Evolutionary conservation across 2,797 vertebrate genomes (phyloP).

Genomic region (Rhynchotus rufescens): DNA sequence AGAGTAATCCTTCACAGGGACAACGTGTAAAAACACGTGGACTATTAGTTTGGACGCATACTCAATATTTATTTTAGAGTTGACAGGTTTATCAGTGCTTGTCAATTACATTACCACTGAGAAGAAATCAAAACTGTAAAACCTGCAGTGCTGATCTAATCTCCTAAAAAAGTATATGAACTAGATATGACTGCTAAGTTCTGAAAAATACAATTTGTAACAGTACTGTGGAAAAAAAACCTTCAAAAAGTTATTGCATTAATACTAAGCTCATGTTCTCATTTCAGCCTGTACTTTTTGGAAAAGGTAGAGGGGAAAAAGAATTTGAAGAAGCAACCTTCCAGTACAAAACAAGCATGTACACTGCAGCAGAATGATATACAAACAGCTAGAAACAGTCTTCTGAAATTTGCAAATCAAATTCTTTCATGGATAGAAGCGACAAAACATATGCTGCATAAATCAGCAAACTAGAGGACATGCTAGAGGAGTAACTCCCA

Average conservation of each 20-base stretch:
- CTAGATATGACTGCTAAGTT: constrained; percentile 33
- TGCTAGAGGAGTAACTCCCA: background rate
- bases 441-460: background rate
- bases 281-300: background rate
- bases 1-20: background rate
- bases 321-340: background rate
- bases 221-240: background rate
- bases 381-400: background rate
- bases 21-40: constrained; percentile 18
- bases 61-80: constrained; percentile 41
- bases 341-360: background rate
- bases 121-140: constrained; percentile 50
- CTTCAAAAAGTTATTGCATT: background rate
- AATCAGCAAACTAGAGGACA: background rate
- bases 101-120: constrained; percentile 29
- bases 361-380: background rate
- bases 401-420: background rate
- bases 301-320: constrained; percentile 10
- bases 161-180: constrained; percentile 41
- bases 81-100: constrained; percentile 37
- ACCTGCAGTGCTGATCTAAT: constrained; percentile 42
- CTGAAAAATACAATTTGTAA: constrained; percentile 35
- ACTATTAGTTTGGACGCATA: constrained; percentile 31
- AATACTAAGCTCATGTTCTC: background rate
- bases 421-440: background rate